Evolutionary conservation across 2,797 vertebrate species (phyloP), one percentile per base, ranked within the genome.

Genomic region (Toxotes lorentzi): DNA sequence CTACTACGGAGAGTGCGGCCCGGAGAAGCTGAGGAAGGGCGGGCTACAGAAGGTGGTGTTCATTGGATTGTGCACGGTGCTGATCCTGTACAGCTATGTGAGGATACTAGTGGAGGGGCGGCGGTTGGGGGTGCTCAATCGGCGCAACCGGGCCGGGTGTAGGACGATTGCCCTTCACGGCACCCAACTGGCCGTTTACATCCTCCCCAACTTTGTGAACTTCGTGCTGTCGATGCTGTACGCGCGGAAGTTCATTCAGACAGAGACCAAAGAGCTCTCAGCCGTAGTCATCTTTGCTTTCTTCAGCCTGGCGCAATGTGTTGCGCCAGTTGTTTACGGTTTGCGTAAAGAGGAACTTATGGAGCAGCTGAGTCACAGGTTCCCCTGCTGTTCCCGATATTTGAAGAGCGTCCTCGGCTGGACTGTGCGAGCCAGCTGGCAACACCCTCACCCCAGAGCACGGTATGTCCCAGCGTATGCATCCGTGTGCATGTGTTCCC

Each of bases 261-360:
- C 0, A 0, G 66, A 64, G 2, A 88, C 92, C 27, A 94, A 94
- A 5, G 94, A 94, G 41, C 86, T 89, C 2, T 92, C 91, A 0
- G 94, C 93, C 0, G 94, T 95, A 30, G 80, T 94, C 0, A 67
- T 80, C 24, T 96, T 95, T 2, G 92, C 90, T 0, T 95, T 95
- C 85, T 96, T 96, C 86, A 96, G 94, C 47, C 35, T 95, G 88
- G 95, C 95, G 53, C 95, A 96, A 79, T 96, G 95, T 50, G 66
- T 95, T 2, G 94, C 95, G 27, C 95, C 95, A 0, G 86, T 95
- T 0, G 84, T 96, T 1, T 96, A 96, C 70, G 95, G 95, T 9
- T 65, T 96, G 87, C 93, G 95, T 9, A 96, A 95, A 88, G 95
- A 96, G 79, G 95, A 96, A 60, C 93, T 96, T 0, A 5, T 94